Conservation (phyloP, 1,140 invertebrate genomes). For the Diabrotica virgifera region DNA sequence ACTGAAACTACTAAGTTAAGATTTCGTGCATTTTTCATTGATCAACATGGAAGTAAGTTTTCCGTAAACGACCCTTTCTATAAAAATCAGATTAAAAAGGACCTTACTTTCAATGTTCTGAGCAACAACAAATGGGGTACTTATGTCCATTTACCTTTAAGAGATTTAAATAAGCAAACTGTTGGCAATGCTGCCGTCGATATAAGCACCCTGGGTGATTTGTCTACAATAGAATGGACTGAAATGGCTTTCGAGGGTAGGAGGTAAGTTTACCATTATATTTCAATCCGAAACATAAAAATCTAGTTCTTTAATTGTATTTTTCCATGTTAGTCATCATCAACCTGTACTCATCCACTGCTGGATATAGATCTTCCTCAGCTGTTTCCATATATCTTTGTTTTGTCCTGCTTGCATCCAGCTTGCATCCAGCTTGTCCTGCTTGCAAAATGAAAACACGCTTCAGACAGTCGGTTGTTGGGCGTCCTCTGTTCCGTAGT, state of each 20-base stretch:
- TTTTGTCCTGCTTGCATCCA: too few species aligned
- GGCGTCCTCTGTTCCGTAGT: too few species aligned
- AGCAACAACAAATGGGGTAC: constrained; percentile 63
- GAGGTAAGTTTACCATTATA: not conserved
- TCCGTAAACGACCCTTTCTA: constrained; percentile 61
- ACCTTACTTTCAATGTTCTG: constrained; percentile 68
- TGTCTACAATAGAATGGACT: constrained; percentile 81
- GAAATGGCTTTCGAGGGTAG: constrained; percentile 51
- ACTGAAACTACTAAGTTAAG: constrained; percentile 73
- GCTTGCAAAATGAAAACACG: too few species aligned
- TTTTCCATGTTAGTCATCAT: too few species aligned
- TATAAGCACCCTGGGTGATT: constrained; percentile 73
- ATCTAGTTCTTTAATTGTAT: too few species aligned
- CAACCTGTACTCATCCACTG: too few species aligned
- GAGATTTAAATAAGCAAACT: constrained; percentile 25
- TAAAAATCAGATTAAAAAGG: constrained; percentile 54
- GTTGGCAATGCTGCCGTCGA: constrained; percentile 75
- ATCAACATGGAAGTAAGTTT: constrained; percentile 60
- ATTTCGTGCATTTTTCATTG: constrained; percentile 66
- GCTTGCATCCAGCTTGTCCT: too few species aligned
- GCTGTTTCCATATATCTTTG: too few species aligned
- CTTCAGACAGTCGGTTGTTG: too few species aligned
- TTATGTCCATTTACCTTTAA: constrained; percentile 45
- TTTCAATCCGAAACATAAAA: not conserved
- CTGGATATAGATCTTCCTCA: too few species aligned